Percentiles rank a stretch among this genome's conserved stretches.
Conservation (phyloP, 1,140 invertebrate species). For the Heliconius congener region DNA sequence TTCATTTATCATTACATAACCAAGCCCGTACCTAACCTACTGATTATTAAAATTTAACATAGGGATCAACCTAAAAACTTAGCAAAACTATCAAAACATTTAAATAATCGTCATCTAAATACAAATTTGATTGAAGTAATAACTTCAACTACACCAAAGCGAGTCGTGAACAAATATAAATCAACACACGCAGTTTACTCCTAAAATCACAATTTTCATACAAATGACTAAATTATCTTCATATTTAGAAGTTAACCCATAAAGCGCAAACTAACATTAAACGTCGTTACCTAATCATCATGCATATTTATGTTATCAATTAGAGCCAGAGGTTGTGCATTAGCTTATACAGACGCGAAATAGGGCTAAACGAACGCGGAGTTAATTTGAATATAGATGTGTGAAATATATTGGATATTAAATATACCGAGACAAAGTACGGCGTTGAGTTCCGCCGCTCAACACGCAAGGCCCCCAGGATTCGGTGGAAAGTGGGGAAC, state of each 20-base stretch:
- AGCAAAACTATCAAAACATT: neutral
- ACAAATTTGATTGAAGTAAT: neutral
- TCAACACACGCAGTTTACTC: neutral
- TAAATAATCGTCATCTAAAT: neutral
- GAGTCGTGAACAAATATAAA: neutral
- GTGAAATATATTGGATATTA: neutral
- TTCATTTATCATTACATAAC: too few species aligned
- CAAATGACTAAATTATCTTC: constrained; percentile 16
- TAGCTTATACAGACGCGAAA: neutral
- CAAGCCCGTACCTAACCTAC: too few species aligned
- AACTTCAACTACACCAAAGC: neutral
- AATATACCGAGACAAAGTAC: too few species aligned
- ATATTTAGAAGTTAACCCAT: constrained; percentile 29
- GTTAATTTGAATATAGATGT: neutral
- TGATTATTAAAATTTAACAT: too few species aligned
- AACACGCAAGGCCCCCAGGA: too few species aligned
- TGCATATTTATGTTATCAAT: constrained; percentile 33
- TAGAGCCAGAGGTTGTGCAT: constrained; percentile 17
- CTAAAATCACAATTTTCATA: constrained; percentile 12
- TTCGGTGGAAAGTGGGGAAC: too few species aligned
- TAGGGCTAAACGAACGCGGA: neutral
- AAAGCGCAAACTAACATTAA: constrained; percentile 24
- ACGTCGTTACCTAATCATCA: constrained; percentile 27
- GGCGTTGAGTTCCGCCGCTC: too few species aligned
- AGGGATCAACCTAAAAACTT: too few species aligned